Conservation (phyloP, 2,888 invertebrate genomes). For the Tortrix viridana region DNA sequence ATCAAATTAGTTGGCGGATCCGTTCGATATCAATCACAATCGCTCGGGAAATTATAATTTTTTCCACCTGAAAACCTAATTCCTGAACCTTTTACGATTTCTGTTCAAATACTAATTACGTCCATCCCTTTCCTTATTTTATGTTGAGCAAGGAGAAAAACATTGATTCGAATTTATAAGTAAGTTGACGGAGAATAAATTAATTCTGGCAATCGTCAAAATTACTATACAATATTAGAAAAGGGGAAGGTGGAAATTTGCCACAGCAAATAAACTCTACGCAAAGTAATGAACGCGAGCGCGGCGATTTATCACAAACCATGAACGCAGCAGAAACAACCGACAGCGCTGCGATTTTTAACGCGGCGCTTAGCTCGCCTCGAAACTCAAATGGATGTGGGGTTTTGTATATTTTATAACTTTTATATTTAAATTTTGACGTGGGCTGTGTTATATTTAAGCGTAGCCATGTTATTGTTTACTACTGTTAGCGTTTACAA, state of each 20-base stretch:
- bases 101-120: no score
- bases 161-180: no score
- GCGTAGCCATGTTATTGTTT: no score
- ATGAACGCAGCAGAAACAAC: conserved; percentile 26
- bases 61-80: no score
- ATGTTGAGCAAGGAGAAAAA: no score
- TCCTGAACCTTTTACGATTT: no score
- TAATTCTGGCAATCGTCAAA: conserved; percentile 10
- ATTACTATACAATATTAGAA: conserved; percentile 1
- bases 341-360: conserved; percentile 29
- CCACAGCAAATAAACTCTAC: conserved; percentile 26
- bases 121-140: no score
- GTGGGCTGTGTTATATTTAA: background rate
- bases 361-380: conserved; percentile 28
- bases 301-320: conserved; percentile 28
- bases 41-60: no score
- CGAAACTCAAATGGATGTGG: conserved; percentile 24
- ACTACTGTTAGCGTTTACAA: no score
- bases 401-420: conserved; percentile 2
- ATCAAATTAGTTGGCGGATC: no score
- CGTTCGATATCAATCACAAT: no score
- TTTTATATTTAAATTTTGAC: background rate
- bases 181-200: background rate
- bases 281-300: conserved; percentile 25
- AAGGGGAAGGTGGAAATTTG: conserved; percentile 10